Conservation (phyloP, 2,888 invertebrate genomes). For the Philonicus albiceps region DNA sequence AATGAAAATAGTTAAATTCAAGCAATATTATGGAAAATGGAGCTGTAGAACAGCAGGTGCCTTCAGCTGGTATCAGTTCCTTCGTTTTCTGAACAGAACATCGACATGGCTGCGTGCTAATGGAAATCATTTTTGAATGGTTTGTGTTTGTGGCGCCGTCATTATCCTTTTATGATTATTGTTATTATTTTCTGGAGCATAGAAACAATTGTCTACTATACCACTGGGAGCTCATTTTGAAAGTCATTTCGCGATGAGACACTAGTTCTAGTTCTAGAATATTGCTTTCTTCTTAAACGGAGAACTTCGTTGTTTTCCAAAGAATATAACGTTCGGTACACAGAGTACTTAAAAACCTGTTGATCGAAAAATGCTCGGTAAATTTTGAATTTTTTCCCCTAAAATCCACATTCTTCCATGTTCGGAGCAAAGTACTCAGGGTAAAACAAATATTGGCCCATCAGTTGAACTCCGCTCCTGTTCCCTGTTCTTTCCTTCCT, state of each 20-base stretch:
- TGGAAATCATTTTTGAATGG: background rate
- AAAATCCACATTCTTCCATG: background rate
- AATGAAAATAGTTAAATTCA: background rate
- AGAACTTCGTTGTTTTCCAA: background rate
- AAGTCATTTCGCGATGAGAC: background rate
- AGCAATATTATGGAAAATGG: background rate
- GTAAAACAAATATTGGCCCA: slow-evolving; percentile 8
- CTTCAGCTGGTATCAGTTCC: background rate
- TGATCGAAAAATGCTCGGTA: background rate
- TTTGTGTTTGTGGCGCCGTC: background rate
- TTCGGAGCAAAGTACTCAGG: background rate
- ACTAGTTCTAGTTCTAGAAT: background rate
- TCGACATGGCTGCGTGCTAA: background rate
- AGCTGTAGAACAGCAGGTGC: background rate
- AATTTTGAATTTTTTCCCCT: background rate
- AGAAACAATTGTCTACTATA: background rate
- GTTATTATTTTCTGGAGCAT: background rate
- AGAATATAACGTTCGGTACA: background rate
- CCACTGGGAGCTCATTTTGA: background rate
- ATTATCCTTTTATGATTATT: background rate
- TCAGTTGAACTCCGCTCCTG: background rate
- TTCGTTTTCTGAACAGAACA: background rate
- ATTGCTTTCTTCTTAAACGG: background rate
- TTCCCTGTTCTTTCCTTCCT: background rate
- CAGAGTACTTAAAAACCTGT: slow-evolving; percentile 4